A percentile compares a stretch with the other conserved stretches of the same genome.
Conservation (phyloP, 2,113 vertebrate genomes). For the Oryzias melastigma region DNA sequence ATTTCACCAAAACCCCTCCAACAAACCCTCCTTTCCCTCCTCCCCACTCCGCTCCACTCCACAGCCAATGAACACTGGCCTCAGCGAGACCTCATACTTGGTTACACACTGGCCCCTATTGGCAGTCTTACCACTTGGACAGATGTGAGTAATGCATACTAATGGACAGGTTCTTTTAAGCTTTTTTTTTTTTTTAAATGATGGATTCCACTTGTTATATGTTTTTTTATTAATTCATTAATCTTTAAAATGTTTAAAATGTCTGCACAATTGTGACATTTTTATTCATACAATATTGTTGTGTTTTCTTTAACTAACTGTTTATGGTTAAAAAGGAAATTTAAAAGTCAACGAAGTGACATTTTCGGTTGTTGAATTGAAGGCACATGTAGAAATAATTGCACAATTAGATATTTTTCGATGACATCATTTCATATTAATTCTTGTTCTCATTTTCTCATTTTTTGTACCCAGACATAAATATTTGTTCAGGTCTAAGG, state of each 20-base stretch:
- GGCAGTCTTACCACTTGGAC: constrained; percentile 61
- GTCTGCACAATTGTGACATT: not conserved
- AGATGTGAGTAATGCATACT: constrained; percentile 57
- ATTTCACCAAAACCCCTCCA: constrained; percentile 71
- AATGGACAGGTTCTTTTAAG: constrained; percentile 30
- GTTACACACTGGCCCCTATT: constrained; percentile 84
- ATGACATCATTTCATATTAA: constrained; percentile 25
- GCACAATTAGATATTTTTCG: constrained; percentile 5
- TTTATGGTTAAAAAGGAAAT: not conserved
- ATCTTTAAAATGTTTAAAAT: too few species aligned
- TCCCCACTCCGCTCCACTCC: constrained; percentile 37
- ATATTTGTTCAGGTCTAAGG: constrained; percentile 70
- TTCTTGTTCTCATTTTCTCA: constrained; percentile 31
- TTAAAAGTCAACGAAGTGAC: not conserved
- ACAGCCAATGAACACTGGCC: constrained; percentile 50
- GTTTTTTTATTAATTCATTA: not conserved
- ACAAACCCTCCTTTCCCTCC: constrained; percentile 56
- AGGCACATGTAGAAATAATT: not conserved
- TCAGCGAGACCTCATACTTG: constrained; percentile 65
- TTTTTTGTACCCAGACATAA: constrained; percentile 59
- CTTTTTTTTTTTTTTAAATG: constrained; percentile 36
- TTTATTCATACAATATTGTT: not conserved
- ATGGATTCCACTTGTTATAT: not conserved
- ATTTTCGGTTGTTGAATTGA: not conserved
- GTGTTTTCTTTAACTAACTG: not conserved